Percentiles rank a stretch among this genome's conserved stretches.
Conservation (phyloP, 2,888 invertebrate genomes). For the Agapetus fuscipes region DNA sequence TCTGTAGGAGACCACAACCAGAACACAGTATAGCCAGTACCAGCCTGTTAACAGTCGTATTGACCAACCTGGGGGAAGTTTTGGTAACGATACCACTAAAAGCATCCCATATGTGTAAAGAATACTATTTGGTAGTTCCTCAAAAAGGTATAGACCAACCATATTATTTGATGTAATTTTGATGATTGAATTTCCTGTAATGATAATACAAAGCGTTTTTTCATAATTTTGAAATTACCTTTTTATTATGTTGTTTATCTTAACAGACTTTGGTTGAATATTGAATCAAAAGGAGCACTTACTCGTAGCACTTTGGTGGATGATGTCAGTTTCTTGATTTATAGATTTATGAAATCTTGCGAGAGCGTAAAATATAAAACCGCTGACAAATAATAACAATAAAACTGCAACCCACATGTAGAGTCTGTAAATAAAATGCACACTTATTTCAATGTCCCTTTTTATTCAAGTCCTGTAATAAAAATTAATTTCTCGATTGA, state of each 20-base stretch:
- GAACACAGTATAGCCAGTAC: conserved; percentile 79
- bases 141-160: conserved; percentile 58
- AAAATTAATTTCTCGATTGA: no score
- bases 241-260: no score
- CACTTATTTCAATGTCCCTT: no score
- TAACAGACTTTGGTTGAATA: no score
- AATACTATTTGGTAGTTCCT: conserved; percentile 61
- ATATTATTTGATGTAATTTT: conserved; percentile 27
- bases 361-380: conserved; percentile 54
- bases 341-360: conserved; percentile 48
- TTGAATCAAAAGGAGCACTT: no score
- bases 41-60: conserved; percentile 72
- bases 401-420: conserved; percentile 69
- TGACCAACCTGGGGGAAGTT: conserved; percentile 70
- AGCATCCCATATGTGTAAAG: conserved; percentile 76
- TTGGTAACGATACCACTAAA: conserved; percentile 66
- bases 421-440: conserved; percentile 41
- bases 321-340: conserved; percentile 25
- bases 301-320: no score
- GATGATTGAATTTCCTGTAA: no score
- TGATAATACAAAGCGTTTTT: no score
- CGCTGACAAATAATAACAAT: conserved; percentile 54
- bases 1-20: conserved; percentile 69
- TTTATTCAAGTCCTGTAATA: no score
- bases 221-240: no score